Evolutionary conservation across 2,797 vertebrate genomes (phyloP), one percentile per base, ranked within the genome.

Genomic region (Astyanax mexicanus): DNA sequence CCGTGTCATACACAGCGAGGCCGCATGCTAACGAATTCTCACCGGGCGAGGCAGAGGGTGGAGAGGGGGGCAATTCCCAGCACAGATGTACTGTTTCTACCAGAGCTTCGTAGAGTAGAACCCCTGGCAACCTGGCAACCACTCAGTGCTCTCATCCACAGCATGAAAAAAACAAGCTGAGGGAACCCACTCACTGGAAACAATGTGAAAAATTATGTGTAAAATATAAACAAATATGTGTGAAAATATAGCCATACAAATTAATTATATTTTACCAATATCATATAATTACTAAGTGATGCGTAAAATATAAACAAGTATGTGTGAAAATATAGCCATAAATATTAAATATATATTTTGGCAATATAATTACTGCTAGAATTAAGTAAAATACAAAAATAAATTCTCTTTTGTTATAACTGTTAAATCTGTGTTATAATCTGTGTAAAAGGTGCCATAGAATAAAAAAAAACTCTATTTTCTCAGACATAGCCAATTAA

Each of bases 1-100:
- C 88, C 27, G 42, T 77, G 77, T 79, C 79, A 69, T 70, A 69
- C 68, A 81, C 90, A 85, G 87, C 80, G 84, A 85, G 80, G 54
- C 78, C 72, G 81, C 86, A 86, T 86, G 87, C 88, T 89, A 88
- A 91, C 88, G 60, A 85, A 86, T 79, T 78, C 82, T 84, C 84
- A 52, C 83, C 69, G 71, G 83, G 19, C 32, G 17, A 49, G 62
- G 35, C 68, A 76, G 68, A 76, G 84, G 69, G 61, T 58, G 5
- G 67, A 51, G 47, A 47, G 35, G 38, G 49, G 37, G 42, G 35
- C 69, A 54, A 37, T 74, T 78, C 75, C 40, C 75, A 58, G 75
- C 51, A 58, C 72, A 76, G 66, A 68, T 64, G 32, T 64, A 75
- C 80, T 90, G 84, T 84, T 84, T 85, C 78, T 84, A 35, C 66